Evolutionary conservation across 2,888 invertebrate genomes (phyloP), one percentile per base, ranked within the genome.

Genomic region (Tetragonisca angustula): DNA sequence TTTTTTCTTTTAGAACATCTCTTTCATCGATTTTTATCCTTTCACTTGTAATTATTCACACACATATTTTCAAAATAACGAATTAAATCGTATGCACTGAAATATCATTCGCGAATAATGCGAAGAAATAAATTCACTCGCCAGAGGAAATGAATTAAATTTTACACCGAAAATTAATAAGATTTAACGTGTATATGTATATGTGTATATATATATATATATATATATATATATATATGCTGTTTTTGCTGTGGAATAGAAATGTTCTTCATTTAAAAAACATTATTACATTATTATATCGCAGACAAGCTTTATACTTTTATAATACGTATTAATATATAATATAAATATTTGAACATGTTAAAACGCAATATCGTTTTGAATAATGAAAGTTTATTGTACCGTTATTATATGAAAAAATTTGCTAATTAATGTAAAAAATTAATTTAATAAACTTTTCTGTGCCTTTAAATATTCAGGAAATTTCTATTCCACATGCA

Each of bases 401-500:
- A 79, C 59, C 52, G 49, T 65, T 50, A 79, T 72, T 70, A 65
- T 71, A 73, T 43, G 19, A 61, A 65, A 65, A 59, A 59, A 79
- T 24, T 75, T 81, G 49, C 65, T 65, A 79, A 76, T 27, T 65
- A 79, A 36, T 89, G 85, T 89, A 86, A 81, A 69, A 54, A 50
- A 17, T 27, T 71, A 36, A 78, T 84, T 83, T 68, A 90, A 89
- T 87, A 90, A 89, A 91, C 65, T 73, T 84, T 90, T 86, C 70
- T 87, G 81, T 54, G 85, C 73, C 77, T 83, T 84, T 54, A 79
- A 76, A 80, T 67, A 62, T 56, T 76, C 27, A 89, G 92, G 93
- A 94, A 94, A 93, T 95, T 94, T 94, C 94, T 94, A 94, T 95
- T 95, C 95, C 94, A 94, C 94, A 94, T 83, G 90, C 87, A 88